Base-by-base conservation (phyloP, 2,888 invertebrate species). In the Temnothorax ravouxi region DNA sequence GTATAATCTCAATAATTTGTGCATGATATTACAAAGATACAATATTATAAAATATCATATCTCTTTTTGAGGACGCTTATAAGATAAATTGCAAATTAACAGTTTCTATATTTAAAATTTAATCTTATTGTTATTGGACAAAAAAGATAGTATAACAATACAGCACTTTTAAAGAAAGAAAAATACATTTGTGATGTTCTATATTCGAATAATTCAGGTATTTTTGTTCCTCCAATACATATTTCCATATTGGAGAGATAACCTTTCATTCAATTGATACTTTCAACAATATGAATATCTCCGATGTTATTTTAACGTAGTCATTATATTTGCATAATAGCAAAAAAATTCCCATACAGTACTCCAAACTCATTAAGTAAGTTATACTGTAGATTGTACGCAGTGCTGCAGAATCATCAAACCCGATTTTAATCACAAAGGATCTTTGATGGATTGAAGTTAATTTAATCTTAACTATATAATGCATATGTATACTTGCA, bases 281-380 rank as follows among this genome's bases (percentile, higher is more conserved):
- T 74, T 74, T 29, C 25, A 44, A 74, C n/a, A 44, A n/a, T 61
- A 44, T 2, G 18, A 44, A 74, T 67, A 67, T 18, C 11, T 74
- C n/a, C 9, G 15, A 61, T 44, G 8, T 44, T 74, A 59, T 61
- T 74, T 44, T 18, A 29, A 6, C 15, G 8, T 9, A 29, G 25
- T 59, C 18, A 59, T n/a, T 61, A 44, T 44, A 44, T 61, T 59
- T 74, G n/a, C 25, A 74, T 25, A 61, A 29, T 11, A 72, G 38
- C n/a, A 25, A 29, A 61, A 61, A 44, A 8, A n/a, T 44, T 25
- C 41, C 2, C 4, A n/a, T 56, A 56, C 21, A 9, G 11, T 18
- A 54, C 25, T 15, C 8, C 5, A 3, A 21, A 54, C 21, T 54
- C 52, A 9, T 54, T 54, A 54, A 21, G 52, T 54, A 54, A 54